phyloP scores from a whole-genome alignment of 1,140 invertebrate species.

The Diorhabda carinulata region DNA sequence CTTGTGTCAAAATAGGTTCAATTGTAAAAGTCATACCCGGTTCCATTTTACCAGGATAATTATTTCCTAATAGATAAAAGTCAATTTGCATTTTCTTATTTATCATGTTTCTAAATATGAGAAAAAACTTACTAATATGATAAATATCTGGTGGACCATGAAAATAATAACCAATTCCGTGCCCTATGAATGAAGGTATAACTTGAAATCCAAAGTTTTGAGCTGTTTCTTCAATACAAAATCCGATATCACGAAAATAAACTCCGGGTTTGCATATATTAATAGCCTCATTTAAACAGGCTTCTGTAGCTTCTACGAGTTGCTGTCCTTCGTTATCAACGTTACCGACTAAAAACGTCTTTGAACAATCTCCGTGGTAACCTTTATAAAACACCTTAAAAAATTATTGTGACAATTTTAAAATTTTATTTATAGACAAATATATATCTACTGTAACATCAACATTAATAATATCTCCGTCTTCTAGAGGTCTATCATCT shows the following conservation, averaged over 20 bases:
- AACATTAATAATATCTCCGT: slow-evolving; percentile 90
- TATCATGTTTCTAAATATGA: neutral
- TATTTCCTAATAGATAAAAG: slow-evolving; percentile 57
- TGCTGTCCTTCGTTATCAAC: slow-evolving; percentile 69
- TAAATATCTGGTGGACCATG: slow-evolving; percentile 88
- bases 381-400: slow-evolving; percentile 76
- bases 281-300: slow-evolving; percentile 72
- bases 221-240: slow-evolving; percentile 62
- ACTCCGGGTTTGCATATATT: slow-evolving; percentile 71
- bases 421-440: neutral
- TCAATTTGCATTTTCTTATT: neutral
- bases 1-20: slow-evolving; percentile 83
- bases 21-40: slow-evolving; percentile 92
- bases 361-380: slow-evolving; percentile 90
- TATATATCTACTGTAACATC: slow-evolving; percentile 77
- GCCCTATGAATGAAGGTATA: slow-evolving; percentile 79
- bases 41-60: slow-evolving; percentile 69
- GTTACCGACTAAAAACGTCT: slow-evolving; percentile 78
- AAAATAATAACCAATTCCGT: slow-evolving; percentile 90
- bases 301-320: slow-evolving; percentile 66
- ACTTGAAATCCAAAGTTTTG: slow-evolving; percentile 61
- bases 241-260: slow-evolving; percentile 71
- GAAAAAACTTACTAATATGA: slow-evolving; percentile 59
- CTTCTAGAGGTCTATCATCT: slow-evolving; percentile 69
- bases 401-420: slow-evolving; percentile 15